phyloP scores from a whole-genome alignment of 2,113 vertebrate species.

The Scomber scombrus region DNA sequence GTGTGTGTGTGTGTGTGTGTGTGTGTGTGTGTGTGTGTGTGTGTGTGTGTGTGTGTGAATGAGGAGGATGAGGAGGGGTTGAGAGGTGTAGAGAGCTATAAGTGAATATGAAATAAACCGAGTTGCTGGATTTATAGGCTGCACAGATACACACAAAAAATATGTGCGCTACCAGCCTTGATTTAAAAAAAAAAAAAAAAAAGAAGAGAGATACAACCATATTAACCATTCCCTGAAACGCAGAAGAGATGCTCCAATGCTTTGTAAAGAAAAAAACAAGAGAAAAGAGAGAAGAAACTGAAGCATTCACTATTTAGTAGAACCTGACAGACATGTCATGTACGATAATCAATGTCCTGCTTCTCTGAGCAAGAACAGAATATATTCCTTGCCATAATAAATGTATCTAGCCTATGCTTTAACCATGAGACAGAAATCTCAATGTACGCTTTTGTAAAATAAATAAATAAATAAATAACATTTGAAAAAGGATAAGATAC shows the following conservation, averaged over 20 bases:
- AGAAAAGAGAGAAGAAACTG: slow-evolving; percentile 4
- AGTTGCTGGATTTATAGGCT: slow-evolving; percentile 43
- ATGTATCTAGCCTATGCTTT: slow-evolving; percentile 18
- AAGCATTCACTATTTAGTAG: slow-evolving; percentile 48
- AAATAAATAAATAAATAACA: neutral
- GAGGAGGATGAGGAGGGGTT: neutral
- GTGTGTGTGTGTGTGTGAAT: slow-evolving; percentile 1
- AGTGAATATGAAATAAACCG: slow-evolving; percentile 67
- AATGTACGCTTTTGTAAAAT: neutral
- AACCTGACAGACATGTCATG: slow-evolving; percentile 55
- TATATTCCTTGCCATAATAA: slow-evolving; percentile 35
- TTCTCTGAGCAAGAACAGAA: slow-evolving; percentile 53
- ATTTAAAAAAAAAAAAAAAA: neutral
- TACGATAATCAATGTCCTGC: slow-evolving; percentile 54
- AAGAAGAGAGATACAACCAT: too few relatives aligned
- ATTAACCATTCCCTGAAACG: slow-evolving; percentile 32
- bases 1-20: slow-evolving; percentile 5
- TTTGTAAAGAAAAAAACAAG: slow-evolving; percentile 11
- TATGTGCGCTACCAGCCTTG: slow-evolving; percentile 12
- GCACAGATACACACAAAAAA: slow-evolving; percentile 25
- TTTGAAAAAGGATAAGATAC: neutral
- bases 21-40: slow-evolving; percentile 15
- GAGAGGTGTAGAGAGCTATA: slow-evolving; percentile 48
- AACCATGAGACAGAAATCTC: slow-evolving; percentile 11
- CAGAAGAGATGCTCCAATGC: neutral